Base-by-base conservation (phyloP, 2,888 invertebrate genomes). In the Sceliomorpha sp. region DNA sequence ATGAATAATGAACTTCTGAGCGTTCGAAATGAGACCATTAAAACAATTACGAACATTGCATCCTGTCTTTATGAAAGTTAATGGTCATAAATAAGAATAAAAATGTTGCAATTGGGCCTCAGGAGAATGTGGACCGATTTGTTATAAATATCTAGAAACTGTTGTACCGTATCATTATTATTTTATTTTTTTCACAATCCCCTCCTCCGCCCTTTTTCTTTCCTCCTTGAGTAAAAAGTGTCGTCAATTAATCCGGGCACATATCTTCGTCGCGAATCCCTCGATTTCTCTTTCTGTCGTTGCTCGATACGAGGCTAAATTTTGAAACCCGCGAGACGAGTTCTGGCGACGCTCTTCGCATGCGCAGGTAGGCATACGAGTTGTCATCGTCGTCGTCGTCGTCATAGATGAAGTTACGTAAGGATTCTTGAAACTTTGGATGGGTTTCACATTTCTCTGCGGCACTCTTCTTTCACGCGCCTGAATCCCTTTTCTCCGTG, bases 381-480 rank as follows among this genome's bases (percentile, higher is more conserved):
- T n/a, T n/a, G n/a, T n/a, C n/a, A n/a, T n/a, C n/a, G n/a, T n/a
- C n/a, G n/a, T n/a, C n/a, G n/a, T n/a, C n/a, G n/a, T n/a, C 66
- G 58, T 58, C 55, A 51, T 66, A 66, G 50, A 44, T 44, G 17
- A 42, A 44, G 66, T 62, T 64, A 58, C 64, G 64, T 64, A 64
- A 64, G n/a, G 45, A 32, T 32, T 39, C 64, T 50, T 56, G 48
- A 47, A 60, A 60, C 55, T 48, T 48, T 24, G 50, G 60, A 60
- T 67, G 60, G 60, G 60, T 60, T 60, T 60, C 60, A 67, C 60
- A 60, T 67, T 60, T 48, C 44, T 44, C 17, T 32, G 55, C 67
- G 62, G 63, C 63, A 7, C n/a, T n/a, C 44, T 20, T 47, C 50
- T 62, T 58, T 58, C 32, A 51, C 9, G 42, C 24, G 20, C 34